Evolutionary conservation across 2,888 invertebrate genomes (phyloP).

Genomic region (Ariolimax columbianus): DNA sequence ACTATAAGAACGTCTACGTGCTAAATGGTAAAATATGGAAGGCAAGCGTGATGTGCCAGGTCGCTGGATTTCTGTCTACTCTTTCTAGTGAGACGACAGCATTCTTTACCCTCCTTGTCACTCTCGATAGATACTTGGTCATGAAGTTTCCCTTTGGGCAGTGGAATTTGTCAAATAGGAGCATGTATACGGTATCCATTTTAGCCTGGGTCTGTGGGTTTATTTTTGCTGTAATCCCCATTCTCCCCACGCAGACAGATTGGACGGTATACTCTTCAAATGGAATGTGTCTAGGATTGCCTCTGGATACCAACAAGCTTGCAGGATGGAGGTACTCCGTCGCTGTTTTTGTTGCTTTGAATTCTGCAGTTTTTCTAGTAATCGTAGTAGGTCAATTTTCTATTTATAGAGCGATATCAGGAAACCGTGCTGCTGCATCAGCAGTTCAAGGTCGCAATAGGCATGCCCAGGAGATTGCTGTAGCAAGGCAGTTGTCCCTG

Average conservation of each 20-base stretch:
- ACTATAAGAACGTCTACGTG: slow-evolving; percentile 68
- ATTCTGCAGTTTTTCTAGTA: slow-evolving; percentile 68
- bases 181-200: slow-evolving; percentile 61
- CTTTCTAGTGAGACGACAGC: slow-evolving; percentile 74
- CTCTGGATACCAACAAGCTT: neutral
- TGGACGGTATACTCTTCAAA: slow-evolving; percentile 4
- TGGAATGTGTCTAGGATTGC: slow-evolving; percentile 7
- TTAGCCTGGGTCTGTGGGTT: slow-evolving; percentile 51
- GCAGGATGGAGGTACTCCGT: neutral
- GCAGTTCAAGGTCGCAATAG: slow-evolving; percentile 22
- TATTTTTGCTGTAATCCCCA: neutral
- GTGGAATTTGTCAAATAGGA: neutral
- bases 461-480: slow-evolving; percentile 59
- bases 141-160: slow-evolving; percentile 82
- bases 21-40: slow-evolving; percentile 72
- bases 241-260: neutral
- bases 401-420: slow-evolving; percentile 63
- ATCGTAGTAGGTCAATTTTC: slow-evolving; percentile 71
- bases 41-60: slow-evolving; percentile 72
- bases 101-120: slow-evolving; percentile 81
- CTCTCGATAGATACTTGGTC: slow-evolving; percentile 83
- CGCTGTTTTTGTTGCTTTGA: slow-evolving; percentile 67
- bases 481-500: slow-evolving; percentile 69
- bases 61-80: slow-evolving; percentile 78
- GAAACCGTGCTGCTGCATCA: neutral